Evolutionary conservation across 2,113 vertebrate genomes (phyloP), one percentile per base, ranked within the genome.

Genomic region (Rhinichthys klamathensis): DNA sequence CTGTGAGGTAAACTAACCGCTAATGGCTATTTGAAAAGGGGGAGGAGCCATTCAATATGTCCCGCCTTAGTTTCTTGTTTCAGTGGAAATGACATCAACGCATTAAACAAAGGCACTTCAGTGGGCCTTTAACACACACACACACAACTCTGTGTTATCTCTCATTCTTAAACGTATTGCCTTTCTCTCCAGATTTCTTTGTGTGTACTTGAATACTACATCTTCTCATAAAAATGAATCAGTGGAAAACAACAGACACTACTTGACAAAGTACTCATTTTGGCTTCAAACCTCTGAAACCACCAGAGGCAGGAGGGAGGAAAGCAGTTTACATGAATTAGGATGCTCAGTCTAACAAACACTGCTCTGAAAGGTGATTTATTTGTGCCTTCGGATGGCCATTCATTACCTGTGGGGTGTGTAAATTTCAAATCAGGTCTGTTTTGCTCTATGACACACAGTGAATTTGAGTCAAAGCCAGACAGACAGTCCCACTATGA

Each of bases 261-360:
- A 25, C 2, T 9, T 74, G 41, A 27, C 41, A 15, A 13, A 73
- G 41, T 16, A 27, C n/a, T 63, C 11, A 27, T 63, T 41, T 63
- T 63, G 60, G 10, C n/a, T 27, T 63, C 60, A 12, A 25, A 63
- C 23, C n/a, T 6, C 12, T 27, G 12, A 74, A 58, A 78, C 7
- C 18, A 15, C 51, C 12, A 38, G 54, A 41, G 30, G 32, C 49
- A 76, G 4, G 8, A 11, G 4, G 25, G 16, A 35, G 74, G 16
- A 32, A 54, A 56, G 1, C 30, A 21, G 60, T 78, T 78, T n/a
- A 38, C 51, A 78, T 78, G 51, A 78, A 38, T 58, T 38, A 60
- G 76, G 12, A n/a, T 78, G 54, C 32, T 58, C 76, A 15, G 30
- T 41, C 18, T n/a, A 35, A 78, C 51, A 60, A 78, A 78, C 54